phyloP scores from a whole-genome alignment of 2,888 invertebrate species.

The Dicycla oo region DNA sequence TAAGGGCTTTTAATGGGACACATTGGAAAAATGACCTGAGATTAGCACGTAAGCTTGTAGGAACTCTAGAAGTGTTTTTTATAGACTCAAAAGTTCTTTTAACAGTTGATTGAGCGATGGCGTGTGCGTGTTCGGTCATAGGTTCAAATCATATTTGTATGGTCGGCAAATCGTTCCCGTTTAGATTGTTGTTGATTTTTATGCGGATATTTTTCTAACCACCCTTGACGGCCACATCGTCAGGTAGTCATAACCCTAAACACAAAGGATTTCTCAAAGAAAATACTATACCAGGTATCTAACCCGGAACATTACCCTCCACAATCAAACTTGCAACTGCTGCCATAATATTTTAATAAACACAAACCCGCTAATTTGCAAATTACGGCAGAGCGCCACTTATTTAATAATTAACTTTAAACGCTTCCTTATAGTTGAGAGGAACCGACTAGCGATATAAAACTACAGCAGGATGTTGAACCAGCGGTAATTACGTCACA shows the following conservation, averaged over 20 bases:
- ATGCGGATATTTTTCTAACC: neutral
- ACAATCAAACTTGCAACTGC: slow-evolving; percentile 3
- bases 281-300: neutral
- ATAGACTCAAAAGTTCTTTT: neutral
- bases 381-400: slow-evolving; percentile 26
- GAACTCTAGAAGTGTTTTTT: neutral
- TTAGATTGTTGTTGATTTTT: neutral
- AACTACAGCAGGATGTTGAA: slow-evolving; percentile 43
- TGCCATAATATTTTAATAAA: slow-evolving; percentile 17
- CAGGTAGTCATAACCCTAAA: neutral
- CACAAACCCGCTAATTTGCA: slow-evolving; percentile 21
- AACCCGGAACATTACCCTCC: neutral
- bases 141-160: neutral
- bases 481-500: slow-evolving; percentile 36
- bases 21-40: neutral
- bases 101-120: neutral
- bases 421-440: slow-evolving; percentile 51
- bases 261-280: neutral
- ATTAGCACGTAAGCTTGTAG: neutral
- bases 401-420: slow-evolving; percentile 44
- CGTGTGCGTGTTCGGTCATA: neutral
- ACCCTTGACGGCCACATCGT: neutral
- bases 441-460: slow-evolving; percentile 37
- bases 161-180: neutral
- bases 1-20: slow-evolving; percentile 29